phyloP scores from a whole-genome alignment of 92 coral and sea anemone species.

The Porites rus region DNA sequence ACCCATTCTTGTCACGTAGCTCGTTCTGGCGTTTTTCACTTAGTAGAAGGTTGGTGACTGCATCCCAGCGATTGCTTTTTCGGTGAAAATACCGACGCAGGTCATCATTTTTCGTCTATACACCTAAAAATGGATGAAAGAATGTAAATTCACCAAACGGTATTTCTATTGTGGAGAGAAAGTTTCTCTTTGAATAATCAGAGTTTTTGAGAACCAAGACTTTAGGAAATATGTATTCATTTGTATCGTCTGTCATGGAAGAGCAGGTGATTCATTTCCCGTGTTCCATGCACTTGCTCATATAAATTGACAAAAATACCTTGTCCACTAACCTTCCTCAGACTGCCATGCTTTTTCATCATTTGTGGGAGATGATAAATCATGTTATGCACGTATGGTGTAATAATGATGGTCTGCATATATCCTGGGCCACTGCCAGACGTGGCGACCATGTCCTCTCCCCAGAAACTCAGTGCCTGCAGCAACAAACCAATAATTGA shows the following conservation, averaged over 20 bases:
- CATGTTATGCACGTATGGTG: constrained; percentile 54
- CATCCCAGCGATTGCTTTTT: constrained; percentile 44
- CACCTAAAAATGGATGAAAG: neutral
- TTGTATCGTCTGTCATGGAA: no score
- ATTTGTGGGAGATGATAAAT: constrained; percentile 24
- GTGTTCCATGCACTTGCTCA: no score
- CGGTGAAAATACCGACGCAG: constrained; percentile 28
- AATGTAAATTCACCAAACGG: neutral
- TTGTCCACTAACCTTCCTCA: constrained; percentile 16
- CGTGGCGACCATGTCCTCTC: constrained; percentile 42
- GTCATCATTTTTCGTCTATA: constrained; percentile 29
- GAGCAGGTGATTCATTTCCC: no score
- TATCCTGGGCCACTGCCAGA: constrained; percentile 49
- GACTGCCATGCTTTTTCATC: constrained; percentile 18
- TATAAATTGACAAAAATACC: neutral
- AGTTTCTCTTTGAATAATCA: neutral
- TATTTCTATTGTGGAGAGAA: neutral
- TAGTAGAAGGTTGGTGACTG: constrained; percentile 18
- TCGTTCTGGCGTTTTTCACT: constrained; percentile 24
- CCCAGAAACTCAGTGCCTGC: constrained; percentile 54
- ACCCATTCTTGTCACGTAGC: neutral
- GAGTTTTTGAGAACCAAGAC: neutral
- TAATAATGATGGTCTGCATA: constrained; percentile 39
- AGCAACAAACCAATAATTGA: neutral
- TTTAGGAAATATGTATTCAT: no score